A percentile compares a stretch with the other conserved stretches of the same genome.
These are phyloP conservation scores for Propithecus deckenii DNA, from an alignment of 2,797 vertebrate species.

Conservation along the genomic window DNA sequence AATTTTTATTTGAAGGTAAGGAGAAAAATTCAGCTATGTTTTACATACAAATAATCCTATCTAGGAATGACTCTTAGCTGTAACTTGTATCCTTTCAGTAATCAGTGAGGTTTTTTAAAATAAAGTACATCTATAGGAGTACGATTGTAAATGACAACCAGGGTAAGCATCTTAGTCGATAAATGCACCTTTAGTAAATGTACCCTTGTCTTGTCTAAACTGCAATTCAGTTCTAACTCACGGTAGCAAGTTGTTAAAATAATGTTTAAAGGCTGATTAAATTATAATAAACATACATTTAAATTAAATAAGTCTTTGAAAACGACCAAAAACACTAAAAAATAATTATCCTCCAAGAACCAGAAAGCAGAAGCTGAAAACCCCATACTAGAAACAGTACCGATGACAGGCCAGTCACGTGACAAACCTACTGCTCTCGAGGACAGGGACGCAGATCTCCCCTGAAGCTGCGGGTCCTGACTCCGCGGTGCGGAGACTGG, in stretches of 20 bases:
- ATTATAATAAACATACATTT: neutral
- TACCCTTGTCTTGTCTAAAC: neutral
- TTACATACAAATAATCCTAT: neutral
- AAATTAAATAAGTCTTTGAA: slow-evolving; percentile 41
- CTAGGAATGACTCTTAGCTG: neutral
- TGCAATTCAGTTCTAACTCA: neutral
- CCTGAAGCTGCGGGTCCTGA: neutral
- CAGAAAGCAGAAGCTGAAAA: slow-evolving; percentile 49
- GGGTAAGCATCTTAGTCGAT: neutral
- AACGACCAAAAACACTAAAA: neutral
- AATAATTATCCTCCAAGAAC: neutral
- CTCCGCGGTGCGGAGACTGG: neutral
- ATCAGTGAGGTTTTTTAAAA: neutral
- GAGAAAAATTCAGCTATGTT: neutral
- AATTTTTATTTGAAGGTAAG: neutral
- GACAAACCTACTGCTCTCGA: neutral
- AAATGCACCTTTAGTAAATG: neutral
- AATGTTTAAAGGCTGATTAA: slow-evolving; percentile 53
- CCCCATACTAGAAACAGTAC: neutral
- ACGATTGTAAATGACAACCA: neutral
- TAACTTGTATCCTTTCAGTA: neutral
- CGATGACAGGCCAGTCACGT: neutral
- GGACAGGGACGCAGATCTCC: neutral
- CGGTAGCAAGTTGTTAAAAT: neutral
- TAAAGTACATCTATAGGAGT: neutral